Conservation (phyloP, 1,140 invertebrate species). For the Papilio dardanus region DNA sequence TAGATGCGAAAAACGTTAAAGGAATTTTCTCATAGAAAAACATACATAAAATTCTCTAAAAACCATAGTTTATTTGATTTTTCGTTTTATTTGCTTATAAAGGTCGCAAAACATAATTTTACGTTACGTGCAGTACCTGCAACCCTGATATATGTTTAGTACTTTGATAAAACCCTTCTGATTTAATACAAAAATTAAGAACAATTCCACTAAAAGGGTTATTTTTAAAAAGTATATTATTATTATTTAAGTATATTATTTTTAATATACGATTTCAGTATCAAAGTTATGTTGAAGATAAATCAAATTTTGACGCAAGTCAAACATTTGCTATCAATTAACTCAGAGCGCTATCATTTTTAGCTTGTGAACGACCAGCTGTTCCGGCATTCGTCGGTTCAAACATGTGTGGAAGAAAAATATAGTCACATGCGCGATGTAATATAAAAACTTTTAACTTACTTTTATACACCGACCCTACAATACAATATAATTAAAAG, state of each 20-base stretch:
- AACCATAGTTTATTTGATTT: not conserved
- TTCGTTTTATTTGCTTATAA: not conserved
- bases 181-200: no score
- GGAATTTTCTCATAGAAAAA: not conserved
- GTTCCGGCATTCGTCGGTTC: not conserved
- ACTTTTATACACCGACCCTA: not conserved
- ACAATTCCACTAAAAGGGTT: no score
- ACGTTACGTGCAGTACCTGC: not conserved
- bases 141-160: not conserved
- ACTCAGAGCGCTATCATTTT: not conserved
- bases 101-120: not conserved
- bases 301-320: not conserved
- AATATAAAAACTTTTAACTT: not conserved
- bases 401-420: conserved; percentile 12
- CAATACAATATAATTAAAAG: not conserved
- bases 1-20: not conserved
- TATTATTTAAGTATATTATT: no score
- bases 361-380: not conserved
- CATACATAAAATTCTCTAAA: not conserved
- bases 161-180: no score
- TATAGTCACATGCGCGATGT: not conserved
- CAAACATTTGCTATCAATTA: conserved; percentile 9
- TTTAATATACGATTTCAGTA: no score
- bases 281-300: not conserved
- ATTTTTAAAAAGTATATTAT: no score